Evolutionary conservation across 1,140 invertebrate genomes (phyloP).

Genomic region (Cyrtorhinus lividipennis): DNA sequence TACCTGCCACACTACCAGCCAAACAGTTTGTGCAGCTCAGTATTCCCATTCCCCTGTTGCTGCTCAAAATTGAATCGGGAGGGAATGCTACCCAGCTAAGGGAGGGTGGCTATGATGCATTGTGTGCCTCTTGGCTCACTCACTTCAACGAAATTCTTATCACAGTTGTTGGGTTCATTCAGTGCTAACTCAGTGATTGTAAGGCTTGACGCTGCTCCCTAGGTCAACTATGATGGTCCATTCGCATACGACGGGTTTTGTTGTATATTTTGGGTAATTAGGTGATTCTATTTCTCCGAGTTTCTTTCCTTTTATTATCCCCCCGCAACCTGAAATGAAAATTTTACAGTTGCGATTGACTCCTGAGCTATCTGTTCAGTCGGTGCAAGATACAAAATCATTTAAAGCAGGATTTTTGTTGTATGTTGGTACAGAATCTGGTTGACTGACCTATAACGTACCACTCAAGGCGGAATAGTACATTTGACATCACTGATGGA

Average conservation of each 20-base stretch:
- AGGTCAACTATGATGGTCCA: constrained; percentile 54
- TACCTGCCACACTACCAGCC: too few species aligned
- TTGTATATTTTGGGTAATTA: constrained; percentile 52
- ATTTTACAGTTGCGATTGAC: too few species aligned
- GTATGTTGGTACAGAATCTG: too few species aligned
- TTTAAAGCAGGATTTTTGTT: too few species aligned
- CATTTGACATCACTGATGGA: neutral
- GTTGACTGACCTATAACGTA: neutral
- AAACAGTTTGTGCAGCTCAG: too few species aligned
- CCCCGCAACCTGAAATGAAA: constrained; percentile 34
- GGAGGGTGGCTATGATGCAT: too few species aligned
- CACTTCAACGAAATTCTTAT: constrained; percentile 43
- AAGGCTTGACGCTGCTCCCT: constrained; percentile 51
- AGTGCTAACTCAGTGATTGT: constrained; percentile 53
- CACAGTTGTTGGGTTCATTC: constrained; percentile 42
- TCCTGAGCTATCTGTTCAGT: too few species aligned
- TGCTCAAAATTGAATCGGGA: too few species aligned
- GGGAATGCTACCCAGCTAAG: too few species aligned
- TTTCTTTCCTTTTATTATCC: constrained; percentile 25
- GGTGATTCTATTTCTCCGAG: constrained; percentile 47
- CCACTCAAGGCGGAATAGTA: neutral
- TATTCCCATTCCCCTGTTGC: too few species aligned
- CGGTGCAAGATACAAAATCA: too few species aligned
- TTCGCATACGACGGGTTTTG: constrained; percentile 45
- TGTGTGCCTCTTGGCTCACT: too few species aligned